Conservation (phyloP, 2,113 vertebrate genomes). For the Lates calcarifer region DNA sequence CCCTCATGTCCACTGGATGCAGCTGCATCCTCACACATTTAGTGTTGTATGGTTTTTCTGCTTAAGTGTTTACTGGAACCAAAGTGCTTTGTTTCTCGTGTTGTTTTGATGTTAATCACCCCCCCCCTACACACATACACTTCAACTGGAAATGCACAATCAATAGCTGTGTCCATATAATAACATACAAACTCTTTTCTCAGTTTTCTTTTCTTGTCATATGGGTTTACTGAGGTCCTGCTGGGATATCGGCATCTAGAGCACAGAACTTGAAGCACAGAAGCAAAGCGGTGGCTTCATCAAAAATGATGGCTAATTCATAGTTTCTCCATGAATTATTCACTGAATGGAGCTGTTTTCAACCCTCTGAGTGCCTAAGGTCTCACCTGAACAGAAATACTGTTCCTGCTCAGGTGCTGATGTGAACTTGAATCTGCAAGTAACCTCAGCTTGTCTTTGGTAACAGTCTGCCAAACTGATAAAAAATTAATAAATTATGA, state of each 20-base stretch:
- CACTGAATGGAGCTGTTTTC: no score
- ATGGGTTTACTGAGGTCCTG: no score
- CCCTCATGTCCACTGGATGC: constrained; percentile 18
- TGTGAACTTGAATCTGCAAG: not conserved
- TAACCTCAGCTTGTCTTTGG: not conserved
- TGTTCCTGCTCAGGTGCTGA: not conserved
- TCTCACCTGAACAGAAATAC: not conserved
- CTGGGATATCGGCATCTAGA: no score
- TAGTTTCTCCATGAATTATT: no score
- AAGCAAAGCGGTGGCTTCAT: no score
- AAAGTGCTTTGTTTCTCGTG: not conserved
- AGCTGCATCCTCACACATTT: not conserved
- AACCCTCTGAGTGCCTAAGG: not conserved
- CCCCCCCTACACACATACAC: no score
- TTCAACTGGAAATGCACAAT: not conserved
- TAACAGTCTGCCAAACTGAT: not conserved
- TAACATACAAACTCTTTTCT: no score
- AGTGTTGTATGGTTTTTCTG: not conserved
- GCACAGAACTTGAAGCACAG: no score
- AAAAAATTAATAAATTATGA: not conserved
- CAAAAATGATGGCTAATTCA: no score
- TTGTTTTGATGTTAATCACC: no score
- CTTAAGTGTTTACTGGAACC: not conserved
- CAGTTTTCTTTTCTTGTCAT: no score
- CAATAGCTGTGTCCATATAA: no score